phyloP scores from a whole-genome alignment of 2,888 invertebrate genomes.

The Diplazon laetatorius region DNA sequence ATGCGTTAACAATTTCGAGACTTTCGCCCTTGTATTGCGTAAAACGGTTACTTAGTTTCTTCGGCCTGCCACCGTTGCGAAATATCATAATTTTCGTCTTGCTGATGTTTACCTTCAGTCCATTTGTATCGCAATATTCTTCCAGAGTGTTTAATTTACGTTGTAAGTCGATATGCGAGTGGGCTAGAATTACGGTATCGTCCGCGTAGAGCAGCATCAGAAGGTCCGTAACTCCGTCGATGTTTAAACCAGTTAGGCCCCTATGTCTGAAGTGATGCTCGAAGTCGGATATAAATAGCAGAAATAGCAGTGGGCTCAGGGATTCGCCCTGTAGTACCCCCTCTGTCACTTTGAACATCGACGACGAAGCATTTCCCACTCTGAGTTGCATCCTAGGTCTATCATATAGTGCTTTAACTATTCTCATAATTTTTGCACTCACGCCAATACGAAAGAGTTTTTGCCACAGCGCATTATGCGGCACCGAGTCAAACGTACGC shows the following conservation, averaged over 20 bases:
- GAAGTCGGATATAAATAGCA: background rate
- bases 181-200: conserved; percentile 4
- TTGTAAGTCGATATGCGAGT: background rate
- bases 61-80: background rate
- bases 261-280: background rate
- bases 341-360: background rate
- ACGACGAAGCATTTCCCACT: background rate
- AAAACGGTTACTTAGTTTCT: background rate
- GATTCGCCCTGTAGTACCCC: background rate
- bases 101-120: background rate
- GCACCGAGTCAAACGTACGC: conserved; percentile 2
- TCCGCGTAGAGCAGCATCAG: conserved; percentile 9
- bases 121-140: background rate
- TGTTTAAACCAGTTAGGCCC: background rate
- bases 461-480: background rate
- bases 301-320: background rate
- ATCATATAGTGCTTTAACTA: conserved; percentile 5
- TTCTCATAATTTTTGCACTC: conserved; percentile 1
- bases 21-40: background rate
- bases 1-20: background rate
- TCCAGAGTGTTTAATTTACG: background rate
- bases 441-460: background rate
- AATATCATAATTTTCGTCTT: background rate
- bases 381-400: background rate
- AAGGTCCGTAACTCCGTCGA: background rate